Evolutionary conservation across 2,113 vertebrate species (phyloP).

Genomic region (Campylorhamphus procurvoides): DNA sequence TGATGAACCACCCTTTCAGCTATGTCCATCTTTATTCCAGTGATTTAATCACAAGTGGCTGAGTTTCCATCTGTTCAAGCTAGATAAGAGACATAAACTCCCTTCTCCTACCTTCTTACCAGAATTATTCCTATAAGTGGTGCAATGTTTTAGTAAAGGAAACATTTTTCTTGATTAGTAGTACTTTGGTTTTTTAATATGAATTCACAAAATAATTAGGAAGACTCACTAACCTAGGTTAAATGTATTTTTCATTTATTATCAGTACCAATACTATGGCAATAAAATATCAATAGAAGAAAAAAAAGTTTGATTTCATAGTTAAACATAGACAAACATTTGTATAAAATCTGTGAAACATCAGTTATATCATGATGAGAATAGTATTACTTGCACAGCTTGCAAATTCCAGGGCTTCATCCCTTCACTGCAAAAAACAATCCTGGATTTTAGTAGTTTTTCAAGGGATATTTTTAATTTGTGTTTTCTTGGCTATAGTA

Average conservation of each 20-base stretch:
- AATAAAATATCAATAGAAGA: not conserved
- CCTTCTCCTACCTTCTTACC: not conserved
- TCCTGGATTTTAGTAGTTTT: not conserved
- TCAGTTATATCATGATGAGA: not conserved
- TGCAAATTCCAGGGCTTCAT: not conserved
- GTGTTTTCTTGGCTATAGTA: not conserved
- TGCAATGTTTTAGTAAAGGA: not conserved
- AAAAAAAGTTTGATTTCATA: not conserved
- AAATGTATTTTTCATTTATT: not conserved
- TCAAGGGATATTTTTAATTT: not conserved
- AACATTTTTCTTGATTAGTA: not conserved
- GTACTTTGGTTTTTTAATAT: not conserved
- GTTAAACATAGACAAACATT: not conserved
- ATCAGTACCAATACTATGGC: not conserved
- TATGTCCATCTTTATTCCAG: not conserved
- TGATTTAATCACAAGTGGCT: slow-evolving; percentile 29
- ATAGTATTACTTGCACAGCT: not conserved
- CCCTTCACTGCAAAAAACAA: not conserved
- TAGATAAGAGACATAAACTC: not conserved
- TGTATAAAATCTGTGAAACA: not conserved
- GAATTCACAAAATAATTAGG: not conserved
- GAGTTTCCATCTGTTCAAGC: slow-evolving; percentile 27
- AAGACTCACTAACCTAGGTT: not conserved
- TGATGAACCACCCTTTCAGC: not conserved
- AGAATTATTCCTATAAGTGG: not conserved